phyloP scores from a whole-genome alignment of 2,113 vertebrate genomes.

The Craseonycteris thonglongyai region DNA sequence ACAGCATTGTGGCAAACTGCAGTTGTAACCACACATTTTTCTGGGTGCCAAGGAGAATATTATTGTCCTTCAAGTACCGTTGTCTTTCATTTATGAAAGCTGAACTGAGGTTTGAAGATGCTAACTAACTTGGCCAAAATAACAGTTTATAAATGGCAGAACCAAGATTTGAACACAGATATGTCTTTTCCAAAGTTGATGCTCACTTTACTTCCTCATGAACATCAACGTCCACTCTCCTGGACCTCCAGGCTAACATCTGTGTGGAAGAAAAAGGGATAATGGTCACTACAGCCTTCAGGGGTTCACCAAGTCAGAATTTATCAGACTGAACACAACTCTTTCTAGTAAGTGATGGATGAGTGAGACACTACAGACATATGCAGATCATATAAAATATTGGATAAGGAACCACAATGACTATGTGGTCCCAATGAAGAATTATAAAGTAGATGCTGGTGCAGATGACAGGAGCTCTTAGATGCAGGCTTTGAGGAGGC shows the following conservation, averaged over 20 bases:
- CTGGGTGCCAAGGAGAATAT: background rate
- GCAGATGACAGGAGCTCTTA: background rate
- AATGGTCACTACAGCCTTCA: background rate
- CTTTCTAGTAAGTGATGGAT: background rate
- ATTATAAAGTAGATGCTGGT: background rate
- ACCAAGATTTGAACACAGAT: background rate
- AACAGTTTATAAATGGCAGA: background rate
- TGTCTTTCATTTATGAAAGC: background rate
- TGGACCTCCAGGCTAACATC: background rate
- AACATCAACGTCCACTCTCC: background rate
- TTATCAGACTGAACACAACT: background rate
- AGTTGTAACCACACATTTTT: background rate
- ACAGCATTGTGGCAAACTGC: background rate
- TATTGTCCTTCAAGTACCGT: background rate
- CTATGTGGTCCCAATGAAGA: background rate
- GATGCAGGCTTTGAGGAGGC: background rate
- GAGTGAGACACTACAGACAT: background rate
- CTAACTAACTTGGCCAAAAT: background rate
- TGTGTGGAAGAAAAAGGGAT: background rate
- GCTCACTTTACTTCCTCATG: background rate
- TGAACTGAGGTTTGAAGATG: background rate
- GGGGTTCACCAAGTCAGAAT: background rate
- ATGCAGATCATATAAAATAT: background rate
- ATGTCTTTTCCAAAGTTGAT: background rate
- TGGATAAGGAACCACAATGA: background rate